phyloP scores from a whole-genome alignment of 2,888 invertebrate species.

The Rhagium mordax region DNA sequence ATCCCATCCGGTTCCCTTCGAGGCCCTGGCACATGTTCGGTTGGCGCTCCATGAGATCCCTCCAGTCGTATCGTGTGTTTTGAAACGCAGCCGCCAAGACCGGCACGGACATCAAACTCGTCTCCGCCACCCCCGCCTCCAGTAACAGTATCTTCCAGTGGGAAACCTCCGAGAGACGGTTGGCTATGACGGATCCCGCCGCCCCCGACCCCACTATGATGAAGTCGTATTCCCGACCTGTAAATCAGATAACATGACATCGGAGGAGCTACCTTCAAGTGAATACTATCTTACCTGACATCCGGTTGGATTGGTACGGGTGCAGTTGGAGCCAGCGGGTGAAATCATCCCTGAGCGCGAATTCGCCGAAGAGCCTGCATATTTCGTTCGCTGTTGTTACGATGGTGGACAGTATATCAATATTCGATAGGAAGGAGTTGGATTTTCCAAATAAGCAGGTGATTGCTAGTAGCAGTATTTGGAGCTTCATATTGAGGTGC shows the following conservation, averaged over 20 bases:
- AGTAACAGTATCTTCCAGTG: slow-evolving; percentile 24
- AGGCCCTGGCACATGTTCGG: slow-evolving; percentile 40
- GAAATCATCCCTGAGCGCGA: background rate
- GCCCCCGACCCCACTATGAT: slow-evolving; percentile 88
- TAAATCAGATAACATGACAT: background rate
- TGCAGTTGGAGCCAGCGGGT: background rate
- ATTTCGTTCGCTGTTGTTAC: background rate
- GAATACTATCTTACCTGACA: too few relatives aligned
- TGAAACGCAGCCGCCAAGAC: slow-evolving; percentile 16
- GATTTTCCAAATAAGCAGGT: background rate
- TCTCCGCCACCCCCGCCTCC: slow-evolving; percentile 22
- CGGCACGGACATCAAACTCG: slow-evolving; percentile 13
- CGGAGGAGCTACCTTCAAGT: too few relatives aligned
- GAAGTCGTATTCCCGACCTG: slow-evolving; percentile 77
- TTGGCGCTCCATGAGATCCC: slow-evolving; percentile 65
- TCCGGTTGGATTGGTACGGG: background rate
- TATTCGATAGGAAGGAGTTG: background rate
- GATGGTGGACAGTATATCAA: background rate
- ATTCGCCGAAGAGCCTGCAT: background rate
- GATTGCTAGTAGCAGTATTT: background rate
- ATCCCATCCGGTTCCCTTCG: slow-evolving; percentile 56
- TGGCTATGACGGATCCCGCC: slow-evolving; percentile 82
- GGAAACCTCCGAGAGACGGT: slow-evolving; percentile 21
- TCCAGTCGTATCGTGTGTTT: slow-evolving; percentile 65
- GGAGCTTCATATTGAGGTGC: background rate